Evolutionary conservation across 2,888 invertebrate genomes (phyloP).

Genomic region (Protula sp.): DNA sequence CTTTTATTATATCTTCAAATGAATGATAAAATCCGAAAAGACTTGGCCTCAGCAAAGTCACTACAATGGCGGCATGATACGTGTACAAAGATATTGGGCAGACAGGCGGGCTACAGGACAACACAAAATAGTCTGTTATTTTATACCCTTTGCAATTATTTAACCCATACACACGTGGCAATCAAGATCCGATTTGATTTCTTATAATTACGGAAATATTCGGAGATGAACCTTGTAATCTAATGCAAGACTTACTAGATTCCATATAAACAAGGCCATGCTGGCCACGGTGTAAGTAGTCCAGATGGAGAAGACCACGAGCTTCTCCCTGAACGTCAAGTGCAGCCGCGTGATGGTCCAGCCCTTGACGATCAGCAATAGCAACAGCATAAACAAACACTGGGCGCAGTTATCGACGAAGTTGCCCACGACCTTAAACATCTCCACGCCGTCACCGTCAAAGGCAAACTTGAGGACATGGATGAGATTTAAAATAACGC

Average conservation of each 20-base stretch:
- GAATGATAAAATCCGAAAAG: too few relatives aligned
- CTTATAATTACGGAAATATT: too few relatives aligned
- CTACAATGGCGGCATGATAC: too few relatives aligned
- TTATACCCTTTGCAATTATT: too few relatives aligned
- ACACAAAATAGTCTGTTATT: too few relatives aligned
- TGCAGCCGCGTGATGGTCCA: constrained; percentile 92
- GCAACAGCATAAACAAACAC: constrained; percentile 85
- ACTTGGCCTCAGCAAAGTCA: too few relatives aligned
- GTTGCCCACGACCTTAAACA: constrained; percentile 80
- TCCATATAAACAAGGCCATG: constrained; percentile 90
- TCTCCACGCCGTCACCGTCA: constrained; percentile 81
- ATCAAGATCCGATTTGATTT: too few relatives aligned
- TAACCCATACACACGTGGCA: too few relatives aligned
- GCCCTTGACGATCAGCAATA: constrained; percentile 88
- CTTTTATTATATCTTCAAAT: too few relatives aligned
- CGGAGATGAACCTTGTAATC: too few relatives aligned
- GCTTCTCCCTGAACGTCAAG: constrained; percentile 69
- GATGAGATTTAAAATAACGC: constrained; percentile 77
- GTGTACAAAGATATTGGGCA: too few relatives aligned
- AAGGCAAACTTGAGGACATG: constrained; percentile 85
- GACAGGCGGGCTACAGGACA: too few relatives aligned
- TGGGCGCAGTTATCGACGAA: constrained; percentile 79
- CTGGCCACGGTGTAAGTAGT: constrained; percentile 84
- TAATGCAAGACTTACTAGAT: constrained; percentile 89
- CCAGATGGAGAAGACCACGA: constrained; percentile 82